Conservation (phyloP, 2,888 invertebrate species). For the Cantharis rufa region DNA sequence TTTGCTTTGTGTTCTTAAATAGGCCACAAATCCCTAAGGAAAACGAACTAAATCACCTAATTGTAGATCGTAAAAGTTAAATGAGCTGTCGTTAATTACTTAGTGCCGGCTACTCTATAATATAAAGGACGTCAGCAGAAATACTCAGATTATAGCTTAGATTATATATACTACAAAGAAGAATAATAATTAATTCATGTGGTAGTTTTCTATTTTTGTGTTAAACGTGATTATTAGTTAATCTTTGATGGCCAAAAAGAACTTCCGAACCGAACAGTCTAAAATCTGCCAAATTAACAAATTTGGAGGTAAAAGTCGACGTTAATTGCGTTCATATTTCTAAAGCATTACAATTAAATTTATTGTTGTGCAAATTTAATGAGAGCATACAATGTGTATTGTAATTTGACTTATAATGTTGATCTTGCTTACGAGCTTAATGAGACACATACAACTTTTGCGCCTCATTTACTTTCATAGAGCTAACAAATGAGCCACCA, state of each 20-base stretch:
- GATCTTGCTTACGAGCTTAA: neutral
- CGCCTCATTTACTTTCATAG: neutral
- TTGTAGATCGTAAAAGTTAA: constrained; percentile 24
- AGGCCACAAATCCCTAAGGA: constrained; percentile 13
- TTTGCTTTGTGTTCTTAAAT: constrained; percentile 17
- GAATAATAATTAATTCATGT: neutral
- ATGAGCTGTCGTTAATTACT: constrained; percentile 26
- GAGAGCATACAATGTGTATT: neutral
- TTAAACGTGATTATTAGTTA: neutral
- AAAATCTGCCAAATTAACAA: neutral
- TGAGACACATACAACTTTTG: neutral
- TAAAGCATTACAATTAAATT: neutral
- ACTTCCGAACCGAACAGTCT: neutral
- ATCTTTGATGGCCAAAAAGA: neutral
- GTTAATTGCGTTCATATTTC: neutral
- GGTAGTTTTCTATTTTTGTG: neutral
- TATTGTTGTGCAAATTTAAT: neutral
- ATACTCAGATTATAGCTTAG: neutral
- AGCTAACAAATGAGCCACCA: neutral
- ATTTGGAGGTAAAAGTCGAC: neutral
- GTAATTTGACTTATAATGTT: neutral
- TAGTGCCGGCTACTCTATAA: constrained; percentile 13
- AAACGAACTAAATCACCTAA: constrained; percentile 22
- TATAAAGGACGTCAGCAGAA: constrained; percentile 11
- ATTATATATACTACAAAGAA: neutral